These are phyloP conservation scores for Ciona savignyi DNA, from an alignment of 23 tunicate species.

Conservation along the genomic window DNA sequence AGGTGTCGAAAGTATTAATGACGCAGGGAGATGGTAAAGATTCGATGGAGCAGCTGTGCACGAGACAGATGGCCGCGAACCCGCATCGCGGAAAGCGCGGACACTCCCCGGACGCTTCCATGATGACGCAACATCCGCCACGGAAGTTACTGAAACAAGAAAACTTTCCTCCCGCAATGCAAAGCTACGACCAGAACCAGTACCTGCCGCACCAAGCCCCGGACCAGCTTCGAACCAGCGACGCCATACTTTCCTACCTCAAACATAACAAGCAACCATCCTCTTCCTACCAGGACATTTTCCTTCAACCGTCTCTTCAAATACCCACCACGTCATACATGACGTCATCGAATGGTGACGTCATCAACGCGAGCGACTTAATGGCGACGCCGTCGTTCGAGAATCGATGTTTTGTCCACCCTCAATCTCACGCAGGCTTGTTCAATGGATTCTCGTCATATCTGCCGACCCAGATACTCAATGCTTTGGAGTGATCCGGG, in stretches of 20 bases:
- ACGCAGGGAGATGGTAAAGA: not conserved
- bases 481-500: slow-evolving; percentile 26
- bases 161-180: not conserved
- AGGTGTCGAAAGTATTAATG: not conserved
- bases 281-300: slow-evolving; percentile 2
- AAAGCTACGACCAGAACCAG: not conserved
- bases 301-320: slow-evolving; percentile 19
- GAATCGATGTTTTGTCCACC: slow-evolving; percentile 4
- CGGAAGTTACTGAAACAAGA: slow-evolving; percentile 13
- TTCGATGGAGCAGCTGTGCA: not conserved
- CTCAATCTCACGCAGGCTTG: not conserved
- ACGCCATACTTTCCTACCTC: not conserved
- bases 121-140: slow-evolving; percentile 2
- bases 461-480: slow-evolving; percentile 18
- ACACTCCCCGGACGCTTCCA: slow-evolving; percentile 5
- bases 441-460: slow-evolving; percentile 11
- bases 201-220: not conserved
- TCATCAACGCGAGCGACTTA: slow-evolving; percentile 11
- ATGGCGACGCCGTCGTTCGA: slow-evolving; percentile 46
- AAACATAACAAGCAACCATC: not conserved
- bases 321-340: slow-evolving; percentile 13
- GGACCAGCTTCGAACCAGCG: not conserved
- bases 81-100: slow-evolving; percentile 6
- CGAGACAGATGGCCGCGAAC: slow-evolving; percentile 1
- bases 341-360: slow-evolving; percentile 15